Percentiles rank a stretch among this genome's conserved stretches.
Conservation (phyloP, 2,888 invertebrate genomes). For the Coelogynopora nodosa region DNA sequence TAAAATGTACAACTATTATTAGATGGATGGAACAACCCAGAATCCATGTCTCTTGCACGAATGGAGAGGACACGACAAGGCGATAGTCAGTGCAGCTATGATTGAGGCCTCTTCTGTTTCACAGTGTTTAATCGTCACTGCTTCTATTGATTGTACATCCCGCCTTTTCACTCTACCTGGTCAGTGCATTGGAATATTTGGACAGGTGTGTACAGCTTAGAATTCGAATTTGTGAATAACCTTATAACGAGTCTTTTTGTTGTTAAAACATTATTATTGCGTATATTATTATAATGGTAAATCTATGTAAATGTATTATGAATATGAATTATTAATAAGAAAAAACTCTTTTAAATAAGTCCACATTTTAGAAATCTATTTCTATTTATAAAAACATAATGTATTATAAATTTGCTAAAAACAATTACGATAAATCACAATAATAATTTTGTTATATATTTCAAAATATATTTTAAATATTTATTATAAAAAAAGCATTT, state of each 20-base stretch:
- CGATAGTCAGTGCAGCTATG: conserved; percentile 69
- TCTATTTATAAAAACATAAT: too few relatives aligned
- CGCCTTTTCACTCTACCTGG: conserved; percentile 56
- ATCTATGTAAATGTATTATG: background rate
- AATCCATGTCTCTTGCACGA: conserved; percentile 66
- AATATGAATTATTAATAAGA: background rate
- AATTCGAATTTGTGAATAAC: too few relatives aligned
- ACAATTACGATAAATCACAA: too few relatives aligned
- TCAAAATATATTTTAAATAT: too few relatives aligned
- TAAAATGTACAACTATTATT: too few relatives aligned
- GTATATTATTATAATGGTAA: background rate
- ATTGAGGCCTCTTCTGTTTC: conserved; percentile 65
- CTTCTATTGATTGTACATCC: conserved; percentile 70
- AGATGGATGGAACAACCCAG: conserved; percentile 67
- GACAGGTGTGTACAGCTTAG: too few relatives aligned
- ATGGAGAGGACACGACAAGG: conserved; percentile 69
- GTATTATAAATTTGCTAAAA: too few relatives aligned
- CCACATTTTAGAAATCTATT: too few relatives aligned
- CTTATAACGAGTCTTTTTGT: background rate
- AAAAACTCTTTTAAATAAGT: too few relatives aligned
- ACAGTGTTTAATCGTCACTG: conserved; percentile 68
- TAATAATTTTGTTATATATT: too few relatives aligned
- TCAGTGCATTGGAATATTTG: conserved; percentile 64
- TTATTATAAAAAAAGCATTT: too few relatives aligned
- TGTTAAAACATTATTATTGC: background rate